Base-by-base conservation (phyloP, 2,888 invertebrate genomes). In the Lasioglossum oenotherae region DNA sequence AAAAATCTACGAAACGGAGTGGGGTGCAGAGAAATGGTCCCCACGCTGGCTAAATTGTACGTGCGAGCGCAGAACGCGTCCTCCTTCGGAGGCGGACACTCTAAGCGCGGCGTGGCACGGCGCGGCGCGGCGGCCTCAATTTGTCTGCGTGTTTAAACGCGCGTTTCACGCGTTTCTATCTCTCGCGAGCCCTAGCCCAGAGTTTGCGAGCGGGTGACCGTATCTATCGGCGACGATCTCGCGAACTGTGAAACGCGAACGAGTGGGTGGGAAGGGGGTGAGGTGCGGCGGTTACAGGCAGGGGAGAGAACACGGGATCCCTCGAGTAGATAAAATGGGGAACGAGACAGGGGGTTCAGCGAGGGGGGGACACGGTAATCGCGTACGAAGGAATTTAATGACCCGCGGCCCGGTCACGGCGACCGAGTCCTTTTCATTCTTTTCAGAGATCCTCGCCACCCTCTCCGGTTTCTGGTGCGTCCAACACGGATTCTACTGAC, bases 101-200 rank as follows among this genome's bases (percentile, higher is more conserved):
- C 27, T 60, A 27, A 16, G 31, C 60, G 4, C 60, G 81, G 80
- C 60, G 1, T 27, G 81, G 80, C 46, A 1, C 84, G 84, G 78
- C 38, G 86, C 84, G 84, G 78, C 38, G 86, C 27, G 19, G 76
- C 80, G 80, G 78, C 87, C 82, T 84, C 85, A 89, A 90, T 90
- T 90, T 88, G 90, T 90, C 85, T 88, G 75, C 81, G 81, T 84
- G 81, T 89, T 89, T 90, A 89, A 90, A 87, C 79, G 85, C 82
- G 78, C 87, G 87, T 60, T 60, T 83, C 84, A 78, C 84, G 87
- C 80, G 80, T 85, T 89, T 86, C 84, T 85, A 87, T 84, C 84
- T 77, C 77, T 53, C 35, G 73, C 76, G 81, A 67, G 74, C 38
- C 23, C 23, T 73, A 35, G 23, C 38, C 38, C 23, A 2, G 38